Evolutionary conservation across 1,140 invertebrate genomes (phyloP).

Genomic region (Drosophila eugracilis): DNA sequence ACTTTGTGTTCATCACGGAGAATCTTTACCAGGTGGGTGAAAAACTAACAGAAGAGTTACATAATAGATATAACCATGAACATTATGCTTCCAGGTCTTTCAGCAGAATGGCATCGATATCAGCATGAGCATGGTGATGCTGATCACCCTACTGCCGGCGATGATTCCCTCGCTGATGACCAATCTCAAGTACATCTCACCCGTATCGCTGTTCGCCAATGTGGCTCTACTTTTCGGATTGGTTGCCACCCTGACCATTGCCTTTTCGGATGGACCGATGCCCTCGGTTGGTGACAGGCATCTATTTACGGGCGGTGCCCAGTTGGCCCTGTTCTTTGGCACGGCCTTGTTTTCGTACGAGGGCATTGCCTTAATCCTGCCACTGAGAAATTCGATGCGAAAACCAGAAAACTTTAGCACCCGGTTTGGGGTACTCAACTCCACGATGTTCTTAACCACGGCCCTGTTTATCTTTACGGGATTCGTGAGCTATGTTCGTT

Average conservation of each 20-base stretch:
- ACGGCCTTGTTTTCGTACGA: constrained; percentile 92
- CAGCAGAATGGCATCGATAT: constrained; percentile 87
- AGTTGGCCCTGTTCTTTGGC: constrained; percentile 90
- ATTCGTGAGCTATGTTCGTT: constrained; percentile 91
- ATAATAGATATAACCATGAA: too few relatives aligned
- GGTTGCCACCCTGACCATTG: constrained; percentile 89
- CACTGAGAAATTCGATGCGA: constrained; percentile 95
- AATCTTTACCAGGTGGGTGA: constrained; percentile 90
- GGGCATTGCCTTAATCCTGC: constrained; percentile 92
- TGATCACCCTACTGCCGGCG: constrained; percentile 89
- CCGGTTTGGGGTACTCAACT: constrained; percentile 92
- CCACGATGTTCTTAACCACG: constrained; percentile 90
- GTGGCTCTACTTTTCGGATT: constrained; percentile 88
- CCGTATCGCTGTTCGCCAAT: constrained; percentile 90
- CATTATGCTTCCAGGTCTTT: constrained; percentile 86
- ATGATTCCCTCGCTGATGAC: constrained; percentile 90
- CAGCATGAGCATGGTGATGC: constrained; percentile 88
- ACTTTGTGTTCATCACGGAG: constrained; percentile 95
- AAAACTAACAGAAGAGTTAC: too few relatives aligned
- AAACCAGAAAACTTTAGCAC: constrained; percentile 90
- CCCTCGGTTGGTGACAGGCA: constrained; percentile 86
- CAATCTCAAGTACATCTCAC: constrained; percentile 91
- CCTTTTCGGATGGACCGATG: constrained; percentile 87
- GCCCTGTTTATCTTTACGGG: constrained; percentile 90
- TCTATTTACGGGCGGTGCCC: constrained; percentile 86